Percentiles rank a stretch among this genome's conserved stretches.
phyloP scores from a whole-genome alignment of 2,888 invertebrate genomes.

The Troglohyphantes excavatus region DNA sequence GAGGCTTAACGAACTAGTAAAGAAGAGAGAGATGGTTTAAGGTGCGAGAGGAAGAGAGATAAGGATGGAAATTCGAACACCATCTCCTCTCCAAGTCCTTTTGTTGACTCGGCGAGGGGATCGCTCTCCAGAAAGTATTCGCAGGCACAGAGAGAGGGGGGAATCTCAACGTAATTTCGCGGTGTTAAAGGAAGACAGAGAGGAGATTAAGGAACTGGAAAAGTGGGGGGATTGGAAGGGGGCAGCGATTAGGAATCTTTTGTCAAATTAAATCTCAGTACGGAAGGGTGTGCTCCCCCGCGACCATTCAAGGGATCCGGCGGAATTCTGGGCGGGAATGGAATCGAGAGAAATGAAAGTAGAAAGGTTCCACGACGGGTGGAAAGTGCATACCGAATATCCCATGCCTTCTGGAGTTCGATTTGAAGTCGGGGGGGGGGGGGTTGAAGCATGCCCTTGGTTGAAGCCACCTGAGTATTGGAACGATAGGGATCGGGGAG shows the following conservation, averaged over 20 bases:
- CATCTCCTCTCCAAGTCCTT: conserved; percentile 46
- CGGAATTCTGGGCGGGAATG: conserved; percentile 51
- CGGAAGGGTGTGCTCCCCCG: conserved; percentile 22
- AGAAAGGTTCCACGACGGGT: conserved; percentile 10
- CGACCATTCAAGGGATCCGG: conserved; percentile 38
- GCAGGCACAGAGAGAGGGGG: conserved; percentile 29
- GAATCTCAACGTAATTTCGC: conserved; percentile 70
- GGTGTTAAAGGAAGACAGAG: conserved; percentile 37
- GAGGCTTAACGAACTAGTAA: conserved; percentile 53
- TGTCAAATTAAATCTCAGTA: conserved; percentile 74
- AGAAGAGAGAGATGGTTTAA: background rate
- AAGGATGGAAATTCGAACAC: conserved; percentile 55
- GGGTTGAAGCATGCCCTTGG: background rate
- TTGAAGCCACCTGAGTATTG: conserved; percentile 45
- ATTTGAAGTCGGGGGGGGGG: background rate
- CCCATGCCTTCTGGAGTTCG: background rate
- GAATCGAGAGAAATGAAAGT: conserved; percentile 65
- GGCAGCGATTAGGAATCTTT: conserved; percentile 71
- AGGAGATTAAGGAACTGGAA: conserved; percentile 42
- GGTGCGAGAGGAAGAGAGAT: background rate
- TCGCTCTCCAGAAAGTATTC: conserved; percentile 58
- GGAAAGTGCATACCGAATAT: conserved; percentile 51
- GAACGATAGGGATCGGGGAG: conserved; percentile 30
- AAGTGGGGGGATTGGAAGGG: conserved; percentile 19
- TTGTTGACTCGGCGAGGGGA: conserved; percentile 55